Evolutionary conservation across 2,797 vertebrate species (phyloP), one percentile per base, ranked within the genome.

Genomic region (Clarias laeviceps): DNA sequence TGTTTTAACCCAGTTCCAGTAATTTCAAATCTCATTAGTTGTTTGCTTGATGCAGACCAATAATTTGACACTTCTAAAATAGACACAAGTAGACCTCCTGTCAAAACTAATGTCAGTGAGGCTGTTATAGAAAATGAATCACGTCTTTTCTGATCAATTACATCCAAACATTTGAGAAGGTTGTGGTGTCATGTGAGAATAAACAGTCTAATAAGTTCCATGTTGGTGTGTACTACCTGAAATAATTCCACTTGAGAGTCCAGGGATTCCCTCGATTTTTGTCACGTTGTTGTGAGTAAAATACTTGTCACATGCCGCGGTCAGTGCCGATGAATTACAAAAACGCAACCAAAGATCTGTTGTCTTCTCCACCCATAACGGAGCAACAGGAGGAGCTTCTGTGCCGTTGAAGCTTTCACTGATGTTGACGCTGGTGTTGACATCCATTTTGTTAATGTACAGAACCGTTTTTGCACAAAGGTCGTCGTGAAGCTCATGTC

Each of bases 171-270:
- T 50, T 27, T 29, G 18, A 20, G 11, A 74, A 9, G 29, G 40
- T n/a, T 20, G 45, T 78, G 20, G 29, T 7, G 61, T 37, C 7
- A 24, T 6, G 74, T 24, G n/a, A 32, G 50, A 50, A 56, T 20
- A 22, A 77, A 24, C 9, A 14, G 20, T 37, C 1, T 3, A 61
- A 65, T 22, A 5, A 37, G 56, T 37, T 77, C 1, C 20, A 40
- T 40, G 34, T 27, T 18, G 1, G 57, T 27, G 37, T 73, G 5
- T 59, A 50, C 50, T 84, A 97, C 97, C 96, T 91, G 94, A 34
- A 68, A 98, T 95, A 74, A 96, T 88, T 9, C 96, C 94, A 15
- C 97, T 97, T 85, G 95, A 94, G 85, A 97, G 91, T 0, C 97
- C 97, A 0, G 97, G 97, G 83, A 98, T 97, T 24, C 95, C 97